These are phyloP conservation scores for Drosophila subsilvestris DNA, from an alignment of 2,888 invertebrate species.

Conservation along the genomic window DNA sequence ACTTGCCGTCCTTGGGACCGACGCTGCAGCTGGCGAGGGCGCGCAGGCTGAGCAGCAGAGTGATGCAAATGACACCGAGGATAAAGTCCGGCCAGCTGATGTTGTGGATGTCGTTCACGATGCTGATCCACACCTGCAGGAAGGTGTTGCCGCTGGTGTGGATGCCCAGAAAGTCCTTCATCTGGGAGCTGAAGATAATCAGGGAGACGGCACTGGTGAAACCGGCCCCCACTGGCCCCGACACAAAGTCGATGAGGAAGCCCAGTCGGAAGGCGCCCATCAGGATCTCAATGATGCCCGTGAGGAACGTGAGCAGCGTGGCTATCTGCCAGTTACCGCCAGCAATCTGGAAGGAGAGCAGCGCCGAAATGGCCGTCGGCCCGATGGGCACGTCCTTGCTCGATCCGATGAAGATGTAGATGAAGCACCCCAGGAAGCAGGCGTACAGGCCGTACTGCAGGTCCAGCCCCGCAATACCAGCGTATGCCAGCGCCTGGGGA, in stretches of 20 bases:
- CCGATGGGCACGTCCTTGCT: slow-evolving; percentile 97
- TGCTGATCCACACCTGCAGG: slow-evolving; percentile 91
- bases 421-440: slow-evolving; percentile 94
- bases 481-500: slow-evolving; percentile 94
- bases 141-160: slow-evolving; percentile 90
- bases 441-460: slow-evolving; percentile 96
- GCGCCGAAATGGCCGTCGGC: slow-evolving; percentile 95
- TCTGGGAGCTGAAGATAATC: slow-evolving; percentile 94
- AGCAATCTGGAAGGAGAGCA: slow-evolving; percentile 92
- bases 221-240: slow-evolving; percentile 94
- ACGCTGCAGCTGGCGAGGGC: slow-evolving; percentile 89
- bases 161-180: slow-evolving; percentile 92
- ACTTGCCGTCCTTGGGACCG: slow-evolving; percentile 86
- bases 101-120: slow-evolving; percentile 88
- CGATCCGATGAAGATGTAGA: slow-evolving; percentile 95
- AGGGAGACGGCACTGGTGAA: slow-evolving; percentile 96
- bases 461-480: slow-evolving; percentile 91
- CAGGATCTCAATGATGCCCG: slow-evolving; percentile 90
- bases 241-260: slow-evolving; percentile 95
- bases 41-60: slow-evolving; percentile 89
- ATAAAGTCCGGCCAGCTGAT: slow-evolving; percentile 90
- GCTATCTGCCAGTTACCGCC: slow-evolving; percentile 88
- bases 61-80: slow-evolving; percentile 90
- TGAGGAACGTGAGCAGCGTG: slow-evolving; percentile 90
- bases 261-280: slow-evolving; percentile 94